Conservation (phyloP, 2,113 vertebrate genomes). For the Connochaetes taurinus region DNA sequence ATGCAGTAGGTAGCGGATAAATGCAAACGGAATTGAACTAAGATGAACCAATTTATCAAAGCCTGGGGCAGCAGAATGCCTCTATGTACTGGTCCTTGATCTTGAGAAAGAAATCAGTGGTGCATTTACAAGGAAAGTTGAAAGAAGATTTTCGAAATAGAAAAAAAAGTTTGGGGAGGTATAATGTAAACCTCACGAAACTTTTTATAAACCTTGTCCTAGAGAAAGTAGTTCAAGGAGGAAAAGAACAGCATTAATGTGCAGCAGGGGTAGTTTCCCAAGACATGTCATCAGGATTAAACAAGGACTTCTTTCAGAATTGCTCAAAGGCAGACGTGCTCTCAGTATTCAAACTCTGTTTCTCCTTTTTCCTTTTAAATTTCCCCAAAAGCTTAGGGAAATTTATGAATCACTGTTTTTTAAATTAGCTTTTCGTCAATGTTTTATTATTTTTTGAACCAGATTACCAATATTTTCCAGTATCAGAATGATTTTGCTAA, state of each 20-base stretch:
- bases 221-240: neutral
- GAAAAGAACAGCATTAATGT: neutral
- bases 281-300: neutral
- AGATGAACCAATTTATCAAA: neutral
- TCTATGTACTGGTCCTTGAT: neutral
- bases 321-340: neutral
- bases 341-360: neutral
- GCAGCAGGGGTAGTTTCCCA: neutral
- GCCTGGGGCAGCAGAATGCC: neutral
- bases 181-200: neutral
- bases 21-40: neutral
- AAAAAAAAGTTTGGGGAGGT: neutral
- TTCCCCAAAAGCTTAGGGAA: neutral
- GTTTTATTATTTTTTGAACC: neutral
- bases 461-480: neutral
- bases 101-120: neutral
- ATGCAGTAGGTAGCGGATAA: neutral
- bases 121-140: neutral
- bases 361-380: neutral
- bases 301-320: slow-evolving; percentile 59
- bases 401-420: neutral
- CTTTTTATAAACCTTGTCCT: neutral
- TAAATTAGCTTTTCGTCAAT: neutral
- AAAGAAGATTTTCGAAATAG: neutral
- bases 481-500: slow-evolving; percentile 17